These are phyloP conservation scores for Thereva nobilitata DNA, from an alignment of 2,888 invertebrate species.

Conservation along the genomic window DNA sequence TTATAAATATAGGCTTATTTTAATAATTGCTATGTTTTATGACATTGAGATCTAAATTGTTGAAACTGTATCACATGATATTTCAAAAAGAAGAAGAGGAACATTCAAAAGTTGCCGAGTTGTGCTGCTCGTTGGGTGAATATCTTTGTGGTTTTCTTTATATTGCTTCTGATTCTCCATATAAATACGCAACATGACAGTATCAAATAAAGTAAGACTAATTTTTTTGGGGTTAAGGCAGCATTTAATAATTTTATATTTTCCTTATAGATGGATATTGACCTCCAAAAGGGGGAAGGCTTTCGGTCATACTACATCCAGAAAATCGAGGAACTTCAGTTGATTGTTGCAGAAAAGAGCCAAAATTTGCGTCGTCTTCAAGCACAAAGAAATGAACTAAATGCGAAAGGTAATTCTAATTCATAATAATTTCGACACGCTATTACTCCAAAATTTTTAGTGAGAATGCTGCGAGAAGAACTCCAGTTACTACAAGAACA, in stretches of 20 bases:
- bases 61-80: neutral
- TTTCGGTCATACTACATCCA: slow-evolving; percentile 96
- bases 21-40: neutral
- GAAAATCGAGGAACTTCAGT: slow-evolving; percentile 95
- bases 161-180: too few relatives aligned
- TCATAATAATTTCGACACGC: neutral
- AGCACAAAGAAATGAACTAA: slow-evolving; percentile 97
- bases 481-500: slow-evolving; percentile 95
- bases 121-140: neutral
- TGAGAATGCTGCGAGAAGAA: slow-evolving; percentile 96
- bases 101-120: slow-evolving; percentile 25
- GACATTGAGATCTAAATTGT: neutral
- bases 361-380: slow-evolving; percentile 95
- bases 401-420: slow-evolving; percentile 81
- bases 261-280: slow-evolving; percentile 53
- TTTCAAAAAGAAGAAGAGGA: slow-evolving; percentile 6
- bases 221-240: neutral
- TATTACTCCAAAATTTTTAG: slow-evolving; percentile 59
- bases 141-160: too few relatives aligned
- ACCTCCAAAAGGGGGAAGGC: slow-evolving; percentile 68
- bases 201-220: slow-evolving; percentile 36
- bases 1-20: too few relatives aligned
- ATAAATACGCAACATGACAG: slow-evolving; percentile 28
- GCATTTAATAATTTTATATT: neutral
- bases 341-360: slow-evolving; percentile 95